Percentiles rank a stretch among this genome's conserved stretches.
Evolutionary conservation across 2,888 invertebrate species (phyloP).

Genomic region (Spatulosminthurus flaviceps): DNA sequence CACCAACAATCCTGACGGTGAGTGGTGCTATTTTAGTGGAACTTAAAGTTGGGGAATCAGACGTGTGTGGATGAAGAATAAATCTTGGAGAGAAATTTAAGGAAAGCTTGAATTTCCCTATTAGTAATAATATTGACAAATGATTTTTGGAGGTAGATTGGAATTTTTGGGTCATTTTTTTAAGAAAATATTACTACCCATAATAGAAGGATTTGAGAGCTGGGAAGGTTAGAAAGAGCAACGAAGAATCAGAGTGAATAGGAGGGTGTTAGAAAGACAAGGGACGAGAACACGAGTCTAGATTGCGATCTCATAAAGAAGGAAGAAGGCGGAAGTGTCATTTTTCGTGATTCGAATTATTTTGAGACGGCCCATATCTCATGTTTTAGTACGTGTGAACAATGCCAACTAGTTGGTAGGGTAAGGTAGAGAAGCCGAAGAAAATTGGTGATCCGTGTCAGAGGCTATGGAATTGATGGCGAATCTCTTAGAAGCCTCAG

Average conservation of each 20-base stretch:
- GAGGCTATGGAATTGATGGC: conserved; percentile 62
- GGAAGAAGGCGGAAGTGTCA: conserved; percentile 59
- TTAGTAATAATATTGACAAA: too few species aligned
- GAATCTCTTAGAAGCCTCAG: conserved; percentile 60
- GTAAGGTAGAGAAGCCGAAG: conserved; percentile 48
- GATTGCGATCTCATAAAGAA: conserved; percentile 50
- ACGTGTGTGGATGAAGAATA: neutral
- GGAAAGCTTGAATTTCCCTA: too few species aligned
- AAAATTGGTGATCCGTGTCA: conserved; percentile 64
- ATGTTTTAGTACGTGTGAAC: conserved; percentile 64
- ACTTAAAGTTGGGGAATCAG: neutral
- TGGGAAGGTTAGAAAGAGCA: neutral
- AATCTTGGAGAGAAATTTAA: conserved; percentile 24
- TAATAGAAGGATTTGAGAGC: neutral
- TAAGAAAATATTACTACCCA: too few species aligned
- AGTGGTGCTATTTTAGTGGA: too few species aligned
- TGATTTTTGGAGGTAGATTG: neutral
- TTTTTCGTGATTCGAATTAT: conserved; percentile 64
- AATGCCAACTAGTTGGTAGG: conserved; percentile 59
- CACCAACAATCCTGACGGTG: conserved; percentile 90
- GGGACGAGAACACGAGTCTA: conserved; percentile 37
- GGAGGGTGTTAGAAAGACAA: conserved; percentile 36
- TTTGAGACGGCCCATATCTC: conserved; percentile 64
- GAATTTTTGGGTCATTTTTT: neutral
- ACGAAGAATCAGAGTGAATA: conserved; percentile 23